These are phyloP conservation scores for Crenichthys baileyi DNA, from an alignment of 2,797 vertebrate species.

Conservation along the genomic window DNA sequence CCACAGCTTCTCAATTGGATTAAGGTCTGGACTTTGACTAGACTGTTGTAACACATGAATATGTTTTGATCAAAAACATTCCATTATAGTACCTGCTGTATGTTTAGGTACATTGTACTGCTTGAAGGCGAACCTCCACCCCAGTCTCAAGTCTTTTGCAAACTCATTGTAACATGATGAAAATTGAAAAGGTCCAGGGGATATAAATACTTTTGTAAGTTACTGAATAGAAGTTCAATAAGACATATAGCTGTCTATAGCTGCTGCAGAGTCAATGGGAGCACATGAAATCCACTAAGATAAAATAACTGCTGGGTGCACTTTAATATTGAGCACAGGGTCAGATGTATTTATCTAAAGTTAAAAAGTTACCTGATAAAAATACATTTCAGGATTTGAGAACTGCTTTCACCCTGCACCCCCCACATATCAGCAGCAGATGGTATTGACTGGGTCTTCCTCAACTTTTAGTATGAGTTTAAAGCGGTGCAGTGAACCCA, in stretches of 20 bases:
- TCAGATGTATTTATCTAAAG: slow-evolving; percentile 1
- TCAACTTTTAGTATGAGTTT: slow-evolving; percentile 16
- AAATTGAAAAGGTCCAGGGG: background rate
- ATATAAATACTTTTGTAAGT: no score
- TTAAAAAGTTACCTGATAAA: slow-evolving; percentile 26
- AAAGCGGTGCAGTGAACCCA: slow-evolving; percentile 5
- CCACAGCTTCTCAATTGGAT: background rate
- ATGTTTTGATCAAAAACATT: background rate
- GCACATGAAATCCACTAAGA: slow-evolving; percentile 8
- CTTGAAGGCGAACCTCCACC: background rate
- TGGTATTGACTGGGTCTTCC: slow-evolving; percentile 5
- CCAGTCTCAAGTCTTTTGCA: no score
- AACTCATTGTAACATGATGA: background rate
- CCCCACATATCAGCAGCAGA: slow-evolving; percentile 27
- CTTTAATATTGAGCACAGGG: background rate
- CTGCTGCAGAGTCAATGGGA: background rate
- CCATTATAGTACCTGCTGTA: background rate
- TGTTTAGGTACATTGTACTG: background rate
- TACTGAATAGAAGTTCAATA: background rate
- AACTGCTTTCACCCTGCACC: slow-evolving; percentile 2
- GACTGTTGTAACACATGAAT: background rate
- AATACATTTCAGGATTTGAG: slow-evolving; percentile 33
- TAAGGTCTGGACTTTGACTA: background rate
- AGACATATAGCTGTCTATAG: background rate
- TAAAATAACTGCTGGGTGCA: slow-evolving; percentile 27